Conservation (phyloP, 1,140 invertebrate species). For the Ctenoplectra terminalis region DNA sequence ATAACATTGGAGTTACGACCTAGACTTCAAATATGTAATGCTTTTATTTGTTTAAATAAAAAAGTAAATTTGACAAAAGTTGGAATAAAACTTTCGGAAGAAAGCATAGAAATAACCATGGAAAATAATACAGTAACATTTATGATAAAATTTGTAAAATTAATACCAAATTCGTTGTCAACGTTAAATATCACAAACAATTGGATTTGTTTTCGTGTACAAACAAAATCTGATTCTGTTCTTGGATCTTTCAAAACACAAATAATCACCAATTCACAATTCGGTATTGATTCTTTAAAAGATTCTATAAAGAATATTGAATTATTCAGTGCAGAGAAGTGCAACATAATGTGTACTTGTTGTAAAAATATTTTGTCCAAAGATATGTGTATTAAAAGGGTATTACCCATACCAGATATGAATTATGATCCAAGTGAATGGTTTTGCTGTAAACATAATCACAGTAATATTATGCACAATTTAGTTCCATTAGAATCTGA, state of each 20-base stretch:
- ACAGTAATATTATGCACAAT: conserved; percentile 48
- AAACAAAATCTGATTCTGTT: conserved; percentile 72
- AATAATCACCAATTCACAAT: conserved; percentile 62
- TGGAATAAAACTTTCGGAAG: conserved; percentile 71
- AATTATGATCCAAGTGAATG: conserved; percentile 78
- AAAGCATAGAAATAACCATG: conserved; percentile 67
- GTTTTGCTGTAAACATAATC: conserved; percentile 78
- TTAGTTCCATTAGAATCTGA: conserved; percentile 72
- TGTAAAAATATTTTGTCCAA: conserved; percentile 76
- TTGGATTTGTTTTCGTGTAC: conserved; percentile 79
- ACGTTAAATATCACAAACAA: conserved; percentile 69
- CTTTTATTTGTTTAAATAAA: conserved; percentile 72
- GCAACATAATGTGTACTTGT: conserved; percentile 64
- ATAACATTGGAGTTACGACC: conserved; percentile 78
- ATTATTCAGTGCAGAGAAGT: conserved; percentile 58
- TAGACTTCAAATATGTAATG: conserved; percentile 73
- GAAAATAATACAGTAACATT: conserved; percentile 63
- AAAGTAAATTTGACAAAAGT: conserved; percentile 57
- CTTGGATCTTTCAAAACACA: conserved; percentile 77
- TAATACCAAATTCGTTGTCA: conserved; percentile 76
- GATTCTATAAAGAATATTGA: conserved; percentile 40
- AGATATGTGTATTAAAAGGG: conserved; percentile 67
- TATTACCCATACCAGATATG: conserved; percentile 75
- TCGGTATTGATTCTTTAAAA: conserved; percentile 26
- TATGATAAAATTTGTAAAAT: conserved; percentile 67